Evolutionary conservation across 30 jellyfish, hydroid and myxozoan genomes (phyloP).

Genomic region (Phacellophora camtschatica): DNA sequence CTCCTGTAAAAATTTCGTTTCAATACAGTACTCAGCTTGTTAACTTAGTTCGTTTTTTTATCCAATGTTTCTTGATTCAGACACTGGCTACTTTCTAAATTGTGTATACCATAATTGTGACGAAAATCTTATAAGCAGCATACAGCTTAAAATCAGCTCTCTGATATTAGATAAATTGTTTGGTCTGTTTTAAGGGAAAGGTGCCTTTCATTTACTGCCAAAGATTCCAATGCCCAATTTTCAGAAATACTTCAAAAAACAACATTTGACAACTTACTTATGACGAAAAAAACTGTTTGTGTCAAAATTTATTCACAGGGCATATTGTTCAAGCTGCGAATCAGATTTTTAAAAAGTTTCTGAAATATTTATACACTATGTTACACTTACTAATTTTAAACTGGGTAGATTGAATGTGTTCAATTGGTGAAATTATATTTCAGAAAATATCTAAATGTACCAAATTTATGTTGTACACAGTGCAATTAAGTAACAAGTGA

Average conservation of each 20-base stretch:
- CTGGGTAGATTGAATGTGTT: background rate
- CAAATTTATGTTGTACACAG: background rate
- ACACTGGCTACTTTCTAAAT: background rate
- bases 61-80: background rate
- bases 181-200: slow-evolving; percentile 7
- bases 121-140: background rate
- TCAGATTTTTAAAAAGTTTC: background rate
- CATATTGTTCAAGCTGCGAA: background rate
- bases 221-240: slow-evolving; percentile 9
- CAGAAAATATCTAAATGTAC: background rate
- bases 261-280: background rate
- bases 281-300: background rate
- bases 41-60: too few species aligned
- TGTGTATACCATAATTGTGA: background rate
- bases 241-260: background rate
- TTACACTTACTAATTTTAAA: background rate
- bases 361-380: background rate
- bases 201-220: slow-evolving; percentile 10
- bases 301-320: background rate
- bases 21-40: too few species aligned
- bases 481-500: background rate
- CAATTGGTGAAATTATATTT: background rate
- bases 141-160: background rate
- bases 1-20: too few species aligned
- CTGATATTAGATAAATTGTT: background rate